Conservation (phyloP, 2,797 vertebrate genomes). For the Coilia nasus region DNA sequence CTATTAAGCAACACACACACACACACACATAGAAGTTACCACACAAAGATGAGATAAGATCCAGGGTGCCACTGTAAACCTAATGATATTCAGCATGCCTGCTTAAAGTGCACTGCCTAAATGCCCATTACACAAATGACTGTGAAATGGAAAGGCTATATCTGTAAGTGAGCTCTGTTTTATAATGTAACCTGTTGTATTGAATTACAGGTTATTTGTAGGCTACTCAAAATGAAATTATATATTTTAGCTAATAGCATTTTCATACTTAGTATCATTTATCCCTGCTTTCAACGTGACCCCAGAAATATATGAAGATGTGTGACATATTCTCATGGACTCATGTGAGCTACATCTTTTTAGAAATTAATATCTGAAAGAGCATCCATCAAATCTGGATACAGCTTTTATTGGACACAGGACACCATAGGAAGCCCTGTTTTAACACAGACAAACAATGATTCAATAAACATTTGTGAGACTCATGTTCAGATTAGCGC, state of each 20-base stretch:
- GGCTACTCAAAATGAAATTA: not conserved
- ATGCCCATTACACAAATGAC: not conserved
- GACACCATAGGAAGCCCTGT: not conserved
- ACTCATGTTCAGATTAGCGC: not conserved
- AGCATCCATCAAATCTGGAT: not conserved
- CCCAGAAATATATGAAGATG: not conserved
- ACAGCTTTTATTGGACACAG: not conserved
- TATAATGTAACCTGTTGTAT: too few relatives aligned
- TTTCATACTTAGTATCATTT: not conserved
- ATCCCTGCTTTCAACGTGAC: not conserved
- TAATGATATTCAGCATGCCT: not conserved
- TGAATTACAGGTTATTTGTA: not conserved
- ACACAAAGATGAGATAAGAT: not conserved
- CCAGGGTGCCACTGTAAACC: not conserved
- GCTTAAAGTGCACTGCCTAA: not conserved
- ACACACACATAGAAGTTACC: slow-evolving; percentile 1
- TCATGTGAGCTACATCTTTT: not conserved
- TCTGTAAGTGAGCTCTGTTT: not conserved
- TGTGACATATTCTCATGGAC: not conserved
- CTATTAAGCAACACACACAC: too few relatives aligned
- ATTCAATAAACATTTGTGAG: not conserved
- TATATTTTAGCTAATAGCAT: not conserved
- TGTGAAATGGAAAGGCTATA: not conserved
- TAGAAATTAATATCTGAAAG: not conserved
- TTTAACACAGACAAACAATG: not conserved